phyloP scores from a whole-genome alignment of 2,113 vertebrate species.

The Lophius piscatorius region DNA sequence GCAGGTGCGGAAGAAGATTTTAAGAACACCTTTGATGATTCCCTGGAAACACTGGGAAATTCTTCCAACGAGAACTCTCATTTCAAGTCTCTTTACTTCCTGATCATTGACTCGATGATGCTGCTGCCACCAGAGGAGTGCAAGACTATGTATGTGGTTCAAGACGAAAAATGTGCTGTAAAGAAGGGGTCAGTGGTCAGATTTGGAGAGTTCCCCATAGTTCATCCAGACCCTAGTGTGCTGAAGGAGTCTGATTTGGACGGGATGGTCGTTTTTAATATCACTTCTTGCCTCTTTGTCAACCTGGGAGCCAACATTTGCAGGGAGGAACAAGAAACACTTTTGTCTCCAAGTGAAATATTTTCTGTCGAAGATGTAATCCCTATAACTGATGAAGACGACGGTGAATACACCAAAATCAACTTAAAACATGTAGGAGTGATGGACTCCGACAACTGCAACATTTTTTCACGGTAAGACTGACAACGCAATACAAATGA shows the following conservation, averaged over 20 bases:
- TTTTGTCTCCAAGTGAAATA: constrained; percentile 73
- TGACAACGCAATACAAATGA: background rate
- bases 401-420: background rate
- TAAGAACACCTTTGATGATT: background rate
- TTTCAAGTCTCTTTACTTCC: constrained; percentile 77
- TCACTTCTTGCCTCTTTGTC: constrained; percentile 69
- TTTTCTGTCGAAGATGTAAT: constrained; percentile 58
- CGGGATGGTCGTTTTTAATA: background rate
- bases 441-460: constrained; percentile 47
- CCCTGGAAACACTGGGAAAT: constrained; percentile 40
- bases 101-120: constrained; percentile 67
- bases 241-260: fast-evolving
- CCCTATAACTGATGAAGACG: fast-evolving
- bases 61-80: constrained; percentile 55
- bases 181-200: constrained; percentile 27
- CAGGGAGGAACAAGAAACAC: fast-evolving
- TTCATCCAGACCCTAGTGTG: fast-evolving
- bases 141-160: constrained; percentile 2
- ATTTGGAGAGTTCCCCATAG: constrained; percentile 56
- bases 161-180: fast-evolving
- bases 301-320: constrained; percentile 35
- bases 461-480: constrained; percentile 62
- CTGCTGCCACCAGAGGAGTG: constrained; percentile 17
- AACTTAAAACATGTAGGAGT: constrained; percentile 26
- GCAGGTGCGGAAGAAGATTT: fast-evolving